Evolutionary conservation across 2,113 vertebrate species (phyloP), one percentile per base, ranked within the genome.

Genomic region (Aspiorhynchus laticeps): DNA sequence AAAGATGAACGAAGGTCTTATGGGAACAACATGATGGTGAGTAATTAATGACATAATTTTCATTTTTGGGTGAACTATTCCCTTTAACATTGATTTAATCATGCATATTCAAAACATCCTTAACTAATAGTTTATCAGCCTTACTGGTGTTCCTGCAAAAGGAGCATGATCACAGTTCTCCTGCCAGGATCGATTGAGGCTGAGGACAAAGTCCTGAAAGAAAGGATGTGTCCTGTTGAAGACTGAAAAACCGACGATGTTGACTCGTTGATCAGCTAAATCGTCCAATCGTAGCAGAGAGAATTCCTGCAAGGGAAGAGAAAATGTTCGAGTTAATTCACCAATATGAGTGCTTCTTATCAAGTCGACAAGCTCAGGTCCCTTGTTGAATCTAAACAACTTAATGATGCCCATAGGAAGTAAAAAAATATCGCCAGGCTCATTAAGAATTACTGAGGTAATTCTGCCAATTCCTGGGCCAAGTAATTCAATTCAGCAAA

Each of bases 151-250:
- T 26, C 98, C 98, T 4, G 97, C 97, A 14, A 99, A 99, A 71
- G 97, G 96, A 80, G 96, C 96, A 0, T 99, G 98, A 88, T 99
- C 98, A 26, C 98, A 99, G 93, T 99, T 99, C 93, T 99, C 98
- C 91, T 99, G 97, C 98, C 98, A 99, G 84, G 98, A 99, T 86
- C 97, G 96, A 92, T 98, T 98, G 94, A 99, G 97, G 90, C 97
- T 99, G 88, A 97, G 95, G 9, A 96, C 95, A 90, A 99, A 99
- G 91, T 99, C 97, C 94, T 97, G 96, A 94, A 97, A 99, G 93
- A 97, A 98, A 84, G 96, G 95, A 56, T 99, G 98, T 1, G 97
- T 97, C 88, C 95, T 95, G 94, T 99, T 99, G 96, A 99, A 99
- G 91, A 99, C 97, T 38, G 98, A 99, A 93, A 99, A 99, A 1